These are phyloP conservation scores for Carassius gibelio DNA, from an alignment of 2,113 vertebrate species.

Conservation along the genomic window DNA sequence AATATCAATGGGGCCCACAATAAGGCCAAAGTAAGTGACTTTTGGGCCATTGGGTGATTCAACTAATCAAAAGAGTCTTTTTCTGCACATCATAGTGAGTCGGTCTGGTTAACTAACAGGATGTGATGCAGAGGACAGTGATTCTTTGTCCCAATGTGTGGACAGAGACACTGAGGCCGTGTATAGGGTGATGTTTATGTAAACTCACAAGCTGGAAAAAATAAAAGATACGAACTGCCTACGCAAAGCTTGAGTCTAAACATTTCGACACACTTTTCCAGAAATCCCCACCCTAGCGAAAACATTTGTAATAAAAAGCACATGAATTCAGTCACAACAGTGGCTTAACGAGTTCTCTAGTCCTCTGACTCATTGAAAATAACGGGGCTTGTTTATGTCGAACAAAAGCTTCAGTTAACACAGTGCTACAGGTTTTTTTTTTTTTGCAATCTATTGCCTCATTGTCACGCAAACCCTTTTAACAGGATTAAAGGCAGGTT, in stretches of 20 bases:
- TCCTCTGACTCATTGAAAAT: conserved; percentile 36
- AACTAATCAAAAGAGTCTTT: conserved; percentile 21
- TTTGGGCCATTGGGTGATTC: conserved; percentile 17
- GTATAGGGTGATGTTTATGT: conserved; percentile 1
- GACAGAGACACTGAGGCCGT: background rate
- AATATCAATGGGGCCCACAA: conserved; percentile 42
- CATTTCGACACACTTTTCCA: conserved; percentile 11
- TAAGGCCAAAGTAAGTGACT: conserved; percentile 31
- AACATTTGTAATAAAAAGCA: conserved; percentile 44
- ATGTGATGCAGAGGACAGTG: conserved; percentile 38
- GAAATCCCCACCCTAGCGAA: conserved; percentile 36
- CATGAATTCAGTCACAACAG: conserved; percentile 42
- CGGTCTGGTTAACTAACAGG: conserved; percentile 35
- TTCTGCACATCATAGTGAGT: conserved; percentile 26
- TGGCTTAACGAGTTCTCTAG: conserved; percentile 5
- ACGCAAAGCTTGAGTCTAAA: background rate
- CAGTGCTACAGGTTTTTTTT: background rate
- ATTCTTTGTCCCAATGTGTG: conserved; percentile 36
- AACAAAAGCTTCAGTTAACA: conserved; percentile 22
- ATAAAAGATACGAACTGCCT: background rate
- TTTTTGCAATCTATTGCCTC: conserved; percentile 21
- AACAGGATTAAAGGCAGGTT: conserved; percentile 16
- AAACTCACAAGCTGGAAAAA: conserved; percentile 29
- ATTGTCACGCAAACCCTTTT: conserved; percentile 15
- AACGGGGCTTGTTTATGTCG: background rate